Conservation (phyloP, 92 coral and sea anemone species). For the Parazoanthus swiftii region DNA sequence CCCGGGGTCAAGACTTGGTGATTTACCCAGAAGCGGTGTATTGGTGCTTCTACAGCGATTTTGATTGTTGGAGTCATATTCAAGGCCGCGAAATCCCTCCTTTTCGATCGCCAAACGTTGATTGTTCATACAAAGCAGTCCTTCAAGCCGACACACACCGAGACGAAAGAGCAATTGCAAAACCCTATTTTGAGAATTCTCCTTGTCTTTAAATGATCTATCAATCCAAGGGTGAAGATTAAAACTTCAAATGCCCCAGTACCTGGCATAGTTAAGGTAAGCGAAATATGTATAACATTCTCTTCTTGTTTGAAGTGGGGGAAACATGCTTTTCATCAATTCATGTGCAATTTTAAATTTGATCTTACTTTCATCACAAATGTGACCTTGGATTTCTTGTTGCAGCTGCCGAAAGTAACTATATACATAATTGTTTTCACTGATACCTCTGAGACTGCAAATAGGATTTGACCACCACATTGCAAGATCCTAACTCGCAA, state of each 20-base stretch:
- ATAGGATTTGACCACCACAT: neutral
- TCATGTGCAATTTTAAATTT: neutral
- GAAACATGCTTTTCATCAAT: neutral
- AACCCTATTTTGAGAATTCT: conserved; percentile 15
- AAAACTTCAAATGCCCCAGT: conserved; percentile 4
- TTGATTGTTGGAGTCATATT: neutral
- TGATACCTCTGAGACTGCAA: neutral
- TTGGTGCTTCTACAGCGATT: neutral
- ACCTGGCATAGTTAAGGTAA: conserved; percentile 25
- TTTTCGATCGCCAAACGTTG: neutral
- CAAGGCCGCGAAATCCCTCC: neutral
- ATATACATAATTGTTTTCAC: conserved; percentile 5
- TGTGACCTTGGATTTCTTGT: conserved; percentile 23
- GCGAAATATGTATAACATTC: neutral
- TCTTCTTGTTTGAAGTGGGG: neutral
- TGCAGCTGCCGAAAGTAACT: conserved; percentile 17
- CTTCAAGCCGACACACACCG: neutral
- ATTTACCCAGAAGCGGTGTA: conserved; percentile 17
- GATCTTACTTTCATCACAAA: neutral
- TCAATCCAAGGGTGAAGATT: neutral
- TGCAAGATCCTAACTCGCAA: neutral
- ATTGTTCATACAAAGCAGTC: neutral
- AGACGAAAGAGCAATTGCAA: conserved; percentile 21
- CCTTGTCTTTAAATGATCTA: neutral
- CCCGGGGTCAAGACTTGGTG: conserved; percentile 36